A percentile compares a stretch with the other conserved stretches of the same genome.
These are phyloP conservation scores for Rhynchotus rufescens DNA, from an alignment of 2,797 vertebrate genomes.

Conservation along the genomic window DNA sequence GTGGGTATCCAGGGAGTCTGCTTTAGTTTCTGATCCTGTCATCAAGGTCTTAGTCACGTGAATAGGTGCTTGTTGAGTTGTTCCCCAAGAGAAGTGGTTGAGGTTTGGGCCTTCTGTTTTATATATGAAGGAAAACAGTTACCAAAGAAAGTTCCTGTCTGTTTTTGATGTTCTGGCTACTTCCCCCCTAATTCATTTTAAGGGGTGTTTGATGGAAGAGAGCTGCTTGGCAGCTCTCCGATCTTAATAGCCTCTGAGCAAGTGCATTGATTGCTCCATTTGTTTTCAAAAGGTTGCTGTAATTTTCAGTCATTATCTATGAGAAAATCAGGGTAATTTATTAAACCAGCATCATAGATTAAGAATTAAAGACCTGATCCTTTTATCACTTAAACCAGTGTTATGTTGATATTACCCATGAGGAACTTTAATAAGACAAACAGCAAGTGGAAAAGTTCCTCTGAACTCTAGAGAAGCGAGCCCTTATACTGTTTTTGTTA, in stretches of 20 bases:
- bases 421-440: not conserved
- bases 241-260: slow-evolving; percentile 62
- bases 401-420: not conserved
- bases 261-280: slow-evolving; percentile 43
- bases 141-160: not conserved
- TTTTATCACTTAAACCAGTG: slow-evolving; percentile 4
- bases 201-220: slow-evolving; percentile 20
- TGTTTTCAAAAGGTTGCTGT: slow-evolving; percentile 48
- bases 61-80: not conserved
- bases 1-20: not conserved
- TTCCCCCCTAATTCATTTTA: slow-evolving; percentile 46
- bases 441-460: not conserved
- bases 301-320: slow-evolving; percentile 40
- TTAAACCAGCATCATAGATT: slow-evolving; percentile 33
- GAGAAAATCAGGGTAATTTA: slow-evolving; percentile 42
- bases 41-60: not conserved
- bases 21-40: not conserved
- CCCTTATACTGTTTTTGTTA: not conserved
- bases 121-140: not conserved
- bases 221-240: slow-evolving; percentile 42
- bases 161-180: not conserved
- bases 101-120: slow-evolving; percentile 21
- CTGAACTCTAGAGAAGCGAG: not conserved
- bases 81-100: slow-evolving; percentile 4
- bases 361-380: slow-evolving; percentile 47